Conservation (phyloP, 2,888 invertebrate genomes). For the Hydraecia micacea region DNA sequence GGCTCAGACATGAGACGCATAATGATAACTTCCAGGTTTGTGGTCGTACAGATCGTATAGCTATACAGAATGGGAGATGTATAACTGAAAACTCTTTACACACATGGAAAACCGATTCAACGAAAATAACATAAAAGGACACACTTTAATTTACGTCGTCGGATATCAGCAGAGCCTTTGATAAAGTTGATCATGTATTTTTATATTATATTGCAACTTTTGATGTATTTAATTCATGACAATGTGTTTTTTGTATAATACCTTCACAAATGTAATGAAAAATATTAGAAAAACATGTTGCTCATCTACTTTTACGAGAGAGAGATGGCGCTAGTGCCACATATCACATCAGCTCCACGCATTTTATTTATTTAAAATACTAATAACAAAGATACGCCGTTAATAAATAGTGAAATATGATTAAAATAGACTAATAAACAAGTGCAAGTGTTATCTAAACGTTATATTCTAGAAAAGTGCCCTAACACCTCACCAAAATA, state of each 20-base stretch:
- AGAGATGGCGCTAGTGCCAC: no score
- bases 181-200: not conserved
- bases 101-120: not conserved
- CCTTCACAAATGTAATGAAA: not conserved
- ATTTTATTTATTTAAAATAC: no score
- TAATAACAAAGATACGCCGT: no score
- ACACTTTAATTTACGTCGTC: not conserved
- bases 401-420: no score
- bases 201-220: not conserved
- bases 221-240: not conserved
- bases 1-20: conserved; percentile 97
- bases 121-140: not conserved
- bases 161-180: conserved; percentile 5
- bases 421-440: no score
- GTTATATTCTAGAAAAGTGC: no score
- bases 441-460: no score
- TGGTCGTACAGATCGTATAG: no score
- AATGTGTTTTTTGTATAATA: no score
- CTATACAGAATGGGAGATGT: not conserved
- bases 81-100: not conserved
- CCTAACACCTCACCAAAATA: no score
- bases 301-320: no score
- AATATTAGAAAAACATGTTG: not conserved
- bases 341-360: no score
- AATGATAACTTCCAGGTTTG: conserved; percentile 98